Evolutionary conservation across 2,888 invertebrate genomes (phyloP).

Genomic region (Sinopyrophorus schimmeli): DNA sequence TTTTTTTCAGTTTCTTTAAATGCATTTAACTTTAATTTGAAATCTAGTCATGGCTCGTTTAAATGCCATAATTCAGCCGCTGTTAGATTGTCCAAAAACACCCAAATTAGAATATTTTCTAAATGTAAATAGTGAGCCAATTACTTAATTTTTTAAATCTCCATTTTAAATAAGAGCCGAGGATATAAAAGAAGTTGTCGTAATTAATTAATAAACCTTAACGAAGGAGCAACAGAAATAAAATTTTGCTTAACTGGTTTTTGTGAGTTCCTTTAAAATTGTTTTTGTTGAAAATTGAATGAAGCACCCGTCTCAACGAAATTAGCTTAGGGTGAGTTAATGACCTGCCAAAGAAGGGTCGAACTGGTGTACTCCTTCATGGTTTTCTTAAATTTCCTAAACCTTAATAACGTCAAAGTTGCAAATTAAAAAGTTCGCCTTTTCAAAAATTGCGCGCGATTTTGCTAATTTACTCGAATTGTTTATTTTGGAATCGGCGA

Average conservation of each 20-base stretch:
- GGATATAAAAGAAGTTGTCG: conserved; percentile 21
- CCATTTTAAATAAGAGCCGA: conserved; percentile 1
- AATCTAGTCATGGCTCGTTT: no score
- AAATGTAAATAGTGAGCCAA: no score
- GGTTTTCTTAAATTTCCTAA: conserved; percentile 26
- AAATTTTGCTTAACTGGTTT: conserved; percentile 34
- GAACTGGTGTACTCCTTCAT: conserved; percentile 12
- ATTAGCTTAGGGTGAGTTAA: conserved; percentile 38
- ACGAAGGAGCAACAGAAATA: conserved; percentile 33
- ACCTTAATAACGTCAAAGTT: conserved; percentile 20
- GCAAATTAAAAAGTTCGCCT: conserved; percentile 22
- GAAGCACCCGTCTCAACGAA: conserved; percentile 34
- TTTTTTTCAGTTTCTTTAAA: no score
- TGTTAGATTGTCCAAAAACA: no score
- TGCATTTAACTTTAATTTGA: no score
- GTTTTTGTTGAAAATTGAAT: conserved; percentile 35
- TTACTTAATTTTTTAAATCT: no score
- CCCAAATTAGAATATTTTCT: no score
- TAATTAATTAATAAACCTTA: conserved; percentile 37
- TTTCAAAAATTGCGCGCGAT: no score
- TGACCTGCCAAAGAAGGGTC: conserved; percentile 31
- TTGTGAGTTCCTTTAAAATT: conserved; percentile 39
- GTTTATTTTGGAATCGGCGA: no score
- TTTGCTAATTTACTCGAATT: no score
- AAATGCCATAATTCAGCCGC: no score